These are phyloP conservation scores for Eupleurogrammus muticus DNA, from an alignment of 2,797 vertebrate genomes.

Conservation along the genomic window DNA sequence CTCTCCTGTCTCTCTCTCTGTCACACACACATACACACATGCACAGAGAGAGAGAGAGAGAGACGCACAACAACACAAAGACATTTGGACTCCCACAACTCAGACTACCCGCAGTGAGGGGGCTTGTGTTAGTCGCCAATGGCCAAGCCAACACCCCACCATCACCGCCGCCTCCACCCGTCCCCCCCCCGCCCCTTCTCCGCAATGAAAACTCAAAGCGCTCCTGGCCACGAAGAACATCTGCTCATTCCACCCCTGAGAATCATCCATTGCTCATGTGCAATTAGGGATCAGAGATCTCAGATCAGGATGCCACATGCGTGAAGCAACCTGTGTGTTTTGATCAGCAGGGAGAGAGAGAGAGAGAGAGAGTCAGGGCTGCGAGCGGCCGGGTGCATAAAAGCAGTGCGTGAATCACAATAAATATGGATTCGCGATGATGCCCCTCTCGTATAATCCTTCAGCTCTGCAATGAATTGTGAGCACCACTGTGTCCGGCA, in stretches of 20 bases:
- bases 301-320: conserved; percentile 55
- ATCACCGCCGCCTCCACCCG: too few species aligned
- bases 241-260: conserved; percentile 66
- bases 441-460: conserved; percentile 33
- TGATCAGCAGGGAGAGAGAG: conserved; percentile 42
- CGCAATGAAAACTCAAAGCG: conserved; percentile 61
- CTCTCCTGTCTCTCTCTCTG: conserved; percentile 43
- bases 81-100: conserved; percentile 60
- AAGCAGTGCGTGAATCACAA: conserved; percentile 2
- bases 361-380: not conserved
- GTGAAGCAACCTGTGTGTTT: conserved; percentile 30
- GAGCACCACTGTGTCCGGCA: conserved; percentile 49
- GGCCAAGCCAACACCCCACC: conserved; percentile 27
- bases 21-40: conserved; percentile 11
- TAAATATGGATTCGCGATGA: conserved; percentile 36
- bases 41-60: not conserved
- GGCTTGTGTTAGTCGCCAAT: conserved; percentile 55
- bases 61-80: conserved; percentile 31
- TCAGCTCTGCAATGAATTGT: conserved; percentile 43
- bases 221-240: conserved; percentile 70
- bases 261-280: conserved; percentile 60
- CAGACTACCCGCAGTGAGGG: conserved; percentile 63
- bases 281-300: conserved; percentile 75
- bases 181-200: not conserved
- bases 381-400: conserved; percentile 2